A percentile compares a stretch with the other conserved stretches of the same genome.
phyloP scores from a whole-genome alignment of 2,113 vertebrate species.

The Microtus oregoni region DNA sequence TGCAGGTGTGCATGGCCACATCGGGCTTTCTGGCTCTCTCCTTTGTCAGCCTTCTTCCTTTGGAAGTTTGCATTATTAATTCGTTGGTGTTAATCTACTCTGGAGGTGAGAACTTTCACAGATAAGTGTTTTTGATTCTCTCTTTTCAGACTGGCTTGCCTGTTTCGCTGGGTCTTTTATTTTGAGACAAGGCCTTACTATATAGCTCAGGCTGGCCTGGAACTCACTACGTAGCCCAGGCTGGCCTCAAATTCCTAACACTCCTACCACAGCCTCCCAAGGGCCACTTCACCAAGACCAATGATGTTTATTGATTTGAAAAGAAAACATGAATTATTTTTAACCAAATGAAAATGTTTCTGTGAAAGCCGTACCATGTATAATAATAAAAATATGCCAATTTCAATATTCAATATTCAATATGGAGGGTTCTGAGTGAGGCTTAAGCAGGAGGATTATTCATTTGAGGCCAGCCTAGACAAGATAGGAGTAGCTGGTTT shows the following conservation, averaged over 20 bases:
- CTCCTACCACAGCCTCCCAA: not conserved
- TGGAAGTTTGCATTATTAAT: not conserved
- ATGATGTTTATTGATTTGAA: not conserved
- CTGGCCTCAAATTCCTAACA: not conserved
- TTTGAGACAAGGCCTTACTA: not conserved
- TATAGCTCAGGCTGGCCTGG: not conserved
- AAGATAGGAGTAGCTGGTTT: not conserved
- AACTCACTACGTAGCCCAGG: not conserved
- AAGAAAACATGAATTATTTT: not conserved
- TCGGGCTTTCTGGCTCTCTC: not conserved
- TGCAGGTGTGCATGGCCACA: not conserved
- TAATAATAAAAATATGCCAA: not conserved
- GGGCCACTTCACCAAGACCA: not conserved
- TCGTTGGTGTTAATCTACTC: not conserved
- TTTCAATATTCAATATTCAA: not conserved
- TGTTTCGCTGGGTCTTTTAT: not conserved
- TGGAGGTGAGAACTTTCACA: conserved; percentile 15
- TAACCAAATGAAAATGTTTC: not conserved
- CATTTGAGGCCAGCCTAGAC: not conserved
- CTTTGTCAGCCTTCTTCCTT: not conserved
- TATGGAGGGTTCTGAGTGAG: not conserved
- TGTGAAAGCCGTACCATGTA: not conserved
- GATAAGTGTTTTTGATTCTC: not conserved
- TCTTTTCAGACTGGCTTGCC: not conserved
- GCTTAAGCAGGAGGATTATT: not conserved